Evolutionary conservation across 1,140 invertebrate species (phyloP).

Genomic region (Zophobas atratus): DNA sequence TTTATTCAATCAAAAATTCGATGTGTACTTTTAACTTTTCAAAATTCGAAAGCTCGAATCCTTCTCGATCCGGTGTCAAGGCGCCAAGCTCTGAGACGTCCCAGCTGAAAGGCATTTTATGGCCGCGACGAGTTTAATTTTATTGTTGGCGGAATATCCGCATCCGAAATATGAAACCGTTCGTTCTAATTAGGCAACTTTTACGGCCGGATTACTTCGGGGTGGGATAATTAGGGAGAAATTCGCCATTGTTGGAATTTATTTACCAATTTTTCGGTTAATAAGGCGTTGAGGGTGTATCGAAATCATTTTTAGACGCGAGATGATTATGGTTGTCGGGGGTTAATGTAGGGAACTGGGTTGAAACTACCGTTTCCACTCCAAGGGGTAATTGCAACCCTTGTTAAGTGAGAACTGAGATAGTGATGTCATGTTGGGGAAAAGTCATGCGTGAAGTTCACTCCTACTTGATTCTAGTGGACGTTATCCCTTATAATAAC

Average conservation of each 20-base stretch:
- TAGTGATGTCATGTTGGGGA: neutral
- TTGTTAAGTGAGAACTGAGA: slow-evolving; percentile 7
- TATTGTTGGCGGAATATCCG: neutral
- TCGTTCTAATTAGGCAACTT: neutral
- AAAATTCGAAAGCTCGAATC: no score
- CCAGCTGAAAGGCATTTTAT: slow-evolving; percentile 12
- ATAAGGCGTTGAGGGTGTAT: slow-evolving; percentile 3
- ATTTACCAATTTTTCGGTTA: neutral
- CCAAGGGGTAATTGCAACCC: slow-evolving; percentile 1
- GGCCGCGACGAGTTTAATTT: slow-evolving; percentile 2
- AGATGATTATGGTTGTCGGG: neutral
- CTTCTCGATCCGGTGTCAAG: neutral
- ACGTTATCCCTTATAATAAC: no score
- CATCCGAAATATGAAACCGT: neutral
- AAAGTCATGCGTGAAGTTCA: slow-evolving; percentile 2
- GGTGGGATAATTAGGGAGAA: neutral
- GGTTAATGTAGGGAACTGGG: neutral
- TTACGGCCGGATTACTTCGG: neutral
- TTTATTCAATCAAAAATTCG: no score
- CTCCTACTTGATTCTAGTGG: neutral
- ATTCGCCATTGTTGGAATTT: neutral
- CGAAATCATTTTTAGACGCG: neutral
- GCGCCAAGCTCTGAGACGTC: neutral
- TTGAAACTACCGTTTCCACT: neutral
- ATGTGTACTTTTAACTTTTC: no score